Conservation (phyloP, 2,888 invertebrate species). For the Sabellastarte sp. region DNA sequence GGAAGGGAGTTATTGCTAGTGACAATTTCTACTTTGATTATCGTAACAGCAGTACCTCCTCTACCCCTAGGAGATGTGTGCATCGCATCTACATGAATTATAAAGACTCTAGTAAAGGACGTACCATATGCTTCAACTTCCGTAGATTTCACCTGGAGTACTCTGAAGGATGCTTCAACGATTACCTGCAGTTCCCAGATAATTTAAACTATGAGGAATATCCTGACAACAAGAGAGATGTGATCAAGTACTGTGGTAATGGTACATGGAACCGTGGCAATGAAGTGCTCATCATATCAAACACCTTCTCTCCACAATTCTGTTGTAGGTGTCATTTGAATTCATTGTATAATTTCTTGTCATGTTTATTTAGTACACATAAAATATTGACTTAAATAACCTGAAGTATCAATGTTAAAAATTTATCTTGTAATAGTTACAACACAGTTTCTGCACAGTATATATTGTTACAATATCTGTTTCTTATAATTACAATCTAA, state of each 20-base stretch:
- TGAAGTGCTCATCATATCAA: background rate
- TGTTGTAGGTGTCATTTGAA: background rate
- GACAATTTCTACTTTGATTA: background rate
- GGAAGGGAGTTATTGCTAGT: background rate
- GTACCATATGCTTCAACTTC: background rate
- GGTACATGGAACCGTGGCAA: background rate
- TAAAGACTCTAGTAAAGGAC: background rate
- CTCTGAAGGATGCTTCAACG: background rate
- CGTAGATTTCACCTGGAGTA: background rate
- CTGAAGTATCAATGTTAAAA: too few relatives aligned
- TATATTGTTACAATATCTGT: too few relatives aligned
- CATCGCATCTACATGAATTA: background rate
- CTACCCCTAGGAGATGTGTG: background rate
- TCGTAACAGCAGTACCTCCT: background rate
- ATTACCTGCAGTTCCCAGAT: background rate
- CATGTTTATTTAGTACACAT: too few relatives aligned
- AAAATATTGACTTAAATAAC: too few relatives aligned
- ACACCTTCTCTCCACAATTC: background rate
- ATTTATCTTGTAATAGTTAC: too few relatives aligned
- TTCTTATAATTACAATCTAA: too few relatives aligned
- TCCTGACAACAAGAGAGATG: too few relatives aligned
- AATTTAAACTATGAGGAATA: background rate
- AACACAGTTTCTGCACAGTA: too few relatives aligned
- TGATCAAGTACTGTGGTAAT: background rate
- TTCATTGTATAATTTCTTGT: too few relatives aligned